Evolutionary conservation across 2,888 invertebrate genomes (phyloP), one percentile per base, ranked within the genome.

Genomic region (Pomacea canaliculata): DNA sequence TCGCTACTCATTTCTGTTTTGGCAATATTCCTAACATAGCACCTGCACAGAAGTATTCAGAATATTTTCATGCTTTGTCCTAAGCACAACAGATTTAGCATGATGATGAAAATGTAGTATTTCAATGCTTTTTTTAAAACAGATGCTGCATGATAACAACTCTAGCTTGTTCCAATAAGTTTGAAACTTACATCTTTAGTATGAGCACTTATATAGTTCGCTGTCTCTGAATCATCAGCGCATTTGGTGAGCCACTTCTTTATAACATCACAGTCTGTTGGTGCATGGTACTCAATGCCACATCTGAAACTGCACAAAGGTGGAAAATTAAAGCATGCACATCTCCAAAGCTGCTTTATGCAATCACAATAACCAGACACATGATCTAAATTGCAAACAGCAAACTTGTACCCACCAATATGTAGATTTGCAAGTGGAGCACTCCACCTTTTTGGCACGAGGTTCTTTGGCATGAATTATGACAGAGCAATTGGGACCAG

Each of bases 221-320:
- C 99, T 72, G 99, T 99, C 92, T 99, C 99, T 80, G 98, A 98
- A 92, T 99, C 99, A 92, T 99, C 99, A 73, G 98, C 98, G 92
- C 99, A 99, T 92, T 99, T 99, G n/a, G 97, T 98, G 80, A 99
- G 93, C 99, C 99, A 99, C 87, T 96, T 96, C 88, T 95, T 96
- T 83, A 99, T 99, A 60, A 97, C 95, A 81, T 94, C 93, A 91
- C 99, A 99, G 91, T 97, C 97, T 7, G 99, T 98, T 49, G 99
- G 99, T 48, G 99, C 99, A 91, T 99, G 99, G 91, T 99, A 99
- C 85, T 98, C 97, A 88, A 95, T 95, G 80, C 98, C 97, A 92
- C 99, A 99, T 82, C 95, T 95, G 91, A 96, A 94, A 90, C 94
- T 94, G 85, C 49, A 89, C 48, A 49, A 49, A 63, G n/a, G 46